Conservation (phyloP, 2,113 vertebrate genomes). For the Lagopus leucura region DNA sequence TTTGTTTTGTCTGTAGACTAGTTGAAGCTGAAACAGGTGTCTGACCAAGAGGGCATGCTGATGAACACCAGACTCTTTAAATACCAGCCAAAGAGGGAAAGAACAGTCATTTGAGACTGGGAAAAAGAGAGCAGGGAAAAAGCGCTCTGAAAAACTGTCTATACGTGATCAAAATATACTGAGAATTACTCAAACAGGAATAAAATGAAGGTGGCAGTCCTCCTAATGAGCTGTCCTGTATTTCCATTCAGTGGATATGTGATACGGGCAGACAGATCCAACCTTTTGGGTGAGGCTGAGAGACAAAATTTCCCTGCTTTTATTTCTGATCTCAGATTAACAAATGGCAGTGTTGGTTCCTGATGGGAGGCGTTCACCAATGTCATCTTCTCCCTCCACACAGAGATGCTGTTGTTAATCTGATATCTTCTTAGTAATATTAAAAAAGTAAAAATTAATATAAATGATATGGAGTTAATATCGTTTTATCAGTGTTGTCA, state of each 20-base stretch:
- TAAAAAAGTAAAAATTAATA: not conserved
- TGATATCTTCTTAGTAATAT: not conserved
- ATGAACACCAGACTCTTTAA: conserved; percentile 4
- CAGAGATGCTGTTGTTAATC: not conserved
- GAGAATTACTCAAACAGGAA: not conserved
- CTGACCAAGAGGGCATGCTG: conserved; percentile 19
- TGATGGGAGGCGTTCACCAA: not conserved
- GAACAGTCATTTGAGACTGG: not conserved
- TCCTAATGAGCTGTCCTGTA: not conserved
- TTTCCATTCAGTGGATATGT: not conserved
- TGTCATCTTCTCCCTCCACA: not conserved
- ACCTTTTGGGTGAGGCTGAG: not conserved
- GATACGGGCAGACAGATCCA: not conserved
- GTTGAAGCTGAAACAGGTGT: conserved; percentile 30
- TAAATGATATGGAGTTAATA: not conserved
- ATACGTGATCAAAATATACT: accelerated
- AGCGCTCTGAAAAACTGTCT: not conserved
- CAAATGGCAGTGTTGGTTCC: not conserved
- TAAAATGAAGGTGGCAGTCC: not conserved
- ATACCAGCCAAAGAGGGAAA: not conserved
- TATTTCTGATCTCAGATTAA: not conserved
- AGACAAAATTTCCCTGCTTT: not conserved
- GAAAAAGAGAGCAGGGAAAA: not conserved
- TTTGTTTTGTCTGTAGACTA: not conserved
- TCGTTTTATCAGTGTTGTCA: not conserved